phyloP scores from a whole-genome alignment of 2,888 invertebrate species.

The Magallana nippona region DNA sequence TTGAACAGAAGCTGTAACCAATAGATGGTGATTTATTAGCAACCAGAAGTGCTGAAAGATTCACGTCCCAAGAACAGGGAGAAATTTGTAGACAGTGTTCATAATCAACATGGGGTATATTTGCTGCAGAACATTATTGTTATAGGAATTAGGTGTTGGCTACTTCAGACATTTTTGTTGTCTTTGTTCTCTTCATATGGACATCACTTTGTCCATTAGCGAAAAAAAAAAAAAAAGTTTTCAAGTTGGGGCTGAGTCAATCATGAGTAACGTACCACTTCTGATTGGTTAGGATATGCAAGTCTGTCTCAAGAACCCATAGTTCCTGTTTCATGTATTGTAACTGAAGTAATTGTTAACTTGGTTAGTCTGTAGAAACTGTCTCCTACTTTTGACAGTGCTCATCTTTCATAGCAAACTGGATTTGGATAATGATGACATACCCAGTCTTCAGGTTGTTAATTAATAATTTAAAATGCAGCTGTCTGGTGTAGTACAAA shows the following conservation, averaged over 20 bases:
- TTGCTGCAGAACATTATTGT: neutral
- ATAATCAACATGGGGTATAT: neutral
- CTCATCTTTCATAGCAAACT: neutral
- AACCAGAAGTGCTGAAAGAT: slow-evolving; percentile 25
- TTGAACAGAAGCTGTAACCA: slow-evolving; percentile 1
- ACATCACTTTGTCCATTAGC: too few relatives aligned
- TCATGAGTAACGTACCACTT: too few relatives aligned
- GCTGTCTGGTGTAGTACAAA: slow-evolving; percentile 8
- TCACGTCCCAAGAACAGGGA: slow-evolving; percentile 7
- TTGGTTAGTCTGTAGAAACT: neutral
- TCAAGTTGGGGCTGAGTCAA: too few relatives aligned
- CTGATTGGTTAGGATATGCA: too few relatives aligned
- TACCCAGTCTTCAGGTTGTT: neutral
- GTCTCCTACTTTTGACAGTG: slow-evolving; percentile 5
- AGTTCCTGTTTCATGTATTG: too few relatives aligned
- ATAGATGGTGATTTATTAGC: slow-evolving; percentile 22
- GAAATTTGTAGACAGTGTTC: slow-evolving; percentile 11
- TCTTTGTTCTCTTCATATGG: too few relatives aligned
- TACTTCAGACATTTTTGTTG: slow-evolving; percentile 2
- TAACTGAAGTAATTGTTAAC: neutral
- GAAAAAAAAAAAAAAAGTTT: too few relatives aligned
- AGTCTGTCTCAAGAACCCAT: too few relatives aligned
- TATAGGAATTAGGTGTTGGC: slow-evolving; percentile 13
- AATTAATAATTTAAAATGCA: neutral
- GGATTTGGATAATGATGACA: neutral